Conservation (phyloP, 2,797 vertebrate species). For the Anniella stebbinsi region DNA sequence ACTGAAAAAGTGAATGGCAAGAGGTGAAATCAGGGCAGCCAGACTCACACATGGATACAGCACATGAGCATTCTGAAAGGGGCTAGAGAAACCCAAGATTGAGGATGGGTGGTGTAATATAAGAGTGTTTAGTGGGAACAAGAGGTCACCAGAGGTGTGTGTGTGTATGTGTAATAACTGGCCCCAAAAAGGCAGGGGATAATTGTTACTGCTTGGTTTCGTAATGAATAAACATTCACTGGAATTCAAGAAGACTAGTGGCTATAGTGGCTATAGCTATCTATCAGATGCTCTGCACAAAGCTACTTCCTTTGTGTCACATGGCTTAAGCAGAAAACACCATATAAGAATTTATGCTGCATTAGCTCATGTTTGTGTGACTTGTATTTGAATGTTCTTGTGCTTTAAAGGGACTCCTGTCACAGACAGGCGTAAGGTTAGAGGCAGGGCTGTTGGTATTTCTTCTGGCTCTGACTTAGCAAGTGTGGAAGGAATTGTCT, state of each 20-base stretch:
- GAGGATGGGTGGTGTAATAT: neutral
- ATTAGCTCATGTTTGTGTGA: neutral
- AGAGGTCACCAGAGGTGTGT: neutral
- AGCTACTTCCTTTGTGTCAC: conserved; percentile 9
- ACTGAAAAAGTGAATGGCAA: too few species aligned
- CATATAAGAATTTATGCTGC: neutral
- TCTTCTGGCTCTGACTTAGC: neutral
- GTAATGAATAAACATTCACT: neutral
- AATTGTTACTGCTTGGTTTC: neutral
- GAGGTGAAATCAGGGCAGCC: neutral
- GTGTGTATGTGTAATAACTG: neutral
- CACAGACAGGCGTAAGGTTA: neutral
- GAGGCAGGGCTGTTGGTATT: neutral
- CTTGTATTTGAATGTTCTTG: neutral
- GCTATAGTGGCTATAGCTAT: conserved; percentile 7
- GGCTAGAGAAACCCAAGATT: neutral
- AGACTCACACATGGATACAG: neutral
- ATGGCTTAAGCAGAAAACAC: neutral
- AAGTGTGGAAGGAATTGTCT: neutral
- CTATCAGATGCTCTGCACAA: neutral
- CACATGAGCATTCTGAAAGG: neutral
- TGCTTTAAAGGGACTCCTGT: neutral
- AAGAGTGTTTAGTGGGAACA: neutral
- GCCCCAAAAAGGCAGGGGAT: neutral
- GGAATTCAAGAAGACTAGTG: neutral